Evolutionary conservation across 2,113 vertebrate species (phyloP).

Genomic region (Gavia stellata): DNA sequence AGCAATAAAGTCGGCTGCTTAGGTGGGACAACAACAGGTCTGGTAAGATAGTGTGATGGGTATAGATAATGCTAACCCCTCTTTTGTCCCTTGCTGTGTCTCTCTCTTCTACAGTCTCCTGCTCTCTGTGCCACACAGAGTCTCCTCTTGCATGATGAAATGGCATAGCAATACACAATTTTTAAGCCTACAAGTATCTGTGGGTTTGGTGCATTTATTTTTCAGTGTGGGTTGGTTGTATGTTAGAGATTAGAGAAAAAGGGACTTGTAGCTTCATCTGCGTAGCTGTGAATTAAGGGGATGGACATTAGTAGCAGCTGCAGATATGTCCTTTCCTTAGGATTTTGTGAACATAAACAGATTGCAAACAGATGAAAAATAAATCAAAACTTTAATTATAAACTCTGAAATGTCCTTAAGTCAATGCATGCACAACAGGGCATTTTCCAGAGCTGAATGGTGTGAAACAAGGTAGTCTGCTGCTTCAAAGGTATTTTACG

Average conservation of each 20-base stretch:
- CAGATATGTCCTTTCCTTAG: not conserved
- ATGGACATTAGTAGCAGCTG: not conserved
- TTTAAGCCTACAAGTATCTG: not conserved
- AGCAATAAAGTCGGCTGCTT: not conserved
- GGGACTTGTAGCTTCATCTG: not conserved
- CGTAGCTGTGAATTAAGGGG: not conserved
- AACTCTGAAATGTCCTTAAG: not conserved
- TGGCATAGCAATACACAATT: too few species aligned
- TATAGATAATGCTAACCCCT: not conserved
- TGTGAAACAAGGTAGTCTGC: not conserved
- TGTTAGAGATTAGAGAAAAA: not conserved
- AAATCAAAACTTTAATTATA: not conserved
- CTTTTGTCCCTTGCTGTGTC: not conserved
- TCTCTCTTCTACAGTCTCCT: not conserved
- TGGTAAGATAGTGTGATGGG: not conserved
- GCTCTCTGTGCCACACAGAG: not conserved
- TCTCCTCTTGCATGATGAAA: not conserved
- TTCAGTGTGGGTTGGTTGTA: not conserved
- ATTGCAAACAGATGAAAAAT: not conserved
- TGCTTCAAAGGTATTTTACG: not conserved
- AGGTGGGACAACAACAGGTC: not conserved
- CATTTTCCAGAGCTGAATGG: not conserved
- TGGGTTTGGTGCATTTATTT: not conserved
- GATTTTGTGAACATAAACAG: not conserved
- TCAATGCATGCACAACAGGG: not conserved